These are phyloP conservation scores for Nyleta sp. DNA, from an alignment of 2,888 invertebrate genomes.

Conservation along the genomic window DNA sequence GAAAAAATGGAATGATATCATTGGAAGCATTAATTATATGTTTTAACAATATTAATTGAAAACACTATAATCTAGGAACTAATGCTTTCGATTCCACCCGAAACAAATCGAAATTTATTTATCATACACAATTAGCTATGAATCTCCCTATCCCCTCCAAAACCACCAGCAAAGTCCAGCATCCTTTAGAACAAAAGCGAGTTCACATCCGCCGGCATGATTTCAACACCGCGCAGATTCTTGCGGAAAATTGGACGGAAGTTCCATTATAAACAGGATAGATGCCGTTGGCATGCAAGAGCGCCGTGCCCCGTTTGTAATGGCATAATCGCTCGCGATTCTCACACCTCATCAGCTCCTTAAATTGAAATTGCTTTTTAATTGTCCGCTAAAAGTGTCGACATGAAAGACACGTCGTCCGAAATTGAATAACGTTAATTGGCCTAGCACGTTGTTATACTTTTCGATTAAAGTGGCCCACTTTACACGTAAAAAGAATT, in stretches of 20 bases:
- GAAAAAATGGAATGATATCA: too few relatives aligned
- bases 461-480: slow-evolving; percentile 17
- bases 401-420: slow-evolving; percentile 7
- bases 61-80: too few relatives aligned
- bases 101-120: too few relatives aligned
- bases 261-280: slow-evolving; percentile 64
- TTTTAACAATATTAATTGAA: too few relatives aligned
- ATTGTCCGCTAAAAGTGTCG: slow-evolving; percentile 47
- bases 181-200: slow-evolving; percentile 21
- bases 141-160: too few relatives aligned
- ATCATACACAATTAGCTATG: too few relatives aligned
- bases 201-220: slow-evolving; percentile 4
- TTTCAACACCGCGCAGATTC: slow-evolving; percentile 42
- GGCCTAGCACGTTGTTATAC: slow-evolving; percentile 30
- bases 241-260: slow-evolving; percentile 61
- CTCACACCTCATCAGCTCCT: slow-evolving; percentile 50
- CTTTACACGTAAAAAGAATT: not conserved
- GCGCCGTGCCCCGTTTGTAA: slow-evolving; percentile 25
- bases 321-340: slow-evolving; percentile 46
- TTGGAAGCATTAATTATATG: too few relatives aligned
- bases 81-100: too few relatives aligned
- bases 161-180: too few relatives aligned
- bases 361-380: slow-evolving; percentile 62
- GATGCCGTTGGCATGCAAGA: slow-evolving; percentile 51
- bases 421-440: slow-evolving; percentile 50